phyloP scores from a whole-genome alignment of 2,797 vertebrate genomes.

The Triplophysa bombifrons region DNA sequence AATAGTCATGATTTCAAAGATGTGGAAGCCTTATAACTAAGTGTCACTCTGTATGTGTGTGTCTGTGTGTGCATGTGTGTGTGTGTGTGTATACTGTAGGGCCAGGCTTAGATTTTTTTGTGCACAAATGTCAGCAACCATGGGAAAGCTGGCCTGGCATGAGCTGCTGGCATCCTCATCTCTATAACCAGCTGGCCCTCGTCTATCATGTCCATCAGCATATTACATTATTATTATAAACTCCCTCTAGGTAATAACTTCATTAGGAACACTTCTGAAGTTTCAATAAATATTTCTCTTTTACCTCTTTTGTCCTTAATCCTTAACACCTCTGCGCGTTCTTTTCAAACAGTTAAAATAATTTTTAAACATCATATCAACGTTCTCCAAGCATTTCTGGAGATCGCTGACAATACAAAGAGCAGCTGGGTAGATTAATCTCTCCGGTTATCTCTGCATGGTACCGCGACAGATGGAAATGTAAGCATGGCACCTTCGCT shows the following conservation, averaged over 20 bases:
- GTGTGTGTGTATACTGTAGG: too few species aligned
- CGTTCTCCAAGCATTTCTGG: constrained; percentile 51
- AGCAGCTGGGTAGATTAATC: constrained; percentile 73
- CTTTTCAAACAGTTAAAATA: constrained; percentile 33
- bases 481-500: constrained; percentile 65
- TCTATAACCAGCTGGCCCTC: constrained; percentile 31
- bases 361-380: constrained; percentile 49
- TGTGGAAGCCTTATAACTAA: background rate
- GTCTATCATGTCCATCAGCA: constrained; percentile 39
- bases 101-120: background rate
- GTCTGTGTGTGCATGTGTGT: too few species aligned
- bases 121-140: constrained; percentile 30
- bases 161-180: constrained; percentile 30
- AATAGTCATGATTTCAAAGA: background rate
- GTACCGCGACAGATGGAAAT: constrained; percentile 70
- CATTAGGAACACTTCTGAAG: constrained; percentile 25
- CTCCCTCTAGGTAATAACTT: constrained; percentile 26
- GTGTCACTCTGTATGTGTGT: background rate
- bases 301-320: constrained; percentile 4
- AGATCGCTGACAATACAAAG: constrained; percentile 39
- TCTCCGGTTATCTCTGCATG: constrained; percentile 57
- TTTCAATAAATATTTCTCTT: background rate
- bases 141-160: constrained; percentile 33
- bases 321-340: background rate
- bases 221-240: constrained; percentile 15